Base-by-base conservation (phyloP, 2,888 invertebrate species). In the Oscheius sp. region DNA sequence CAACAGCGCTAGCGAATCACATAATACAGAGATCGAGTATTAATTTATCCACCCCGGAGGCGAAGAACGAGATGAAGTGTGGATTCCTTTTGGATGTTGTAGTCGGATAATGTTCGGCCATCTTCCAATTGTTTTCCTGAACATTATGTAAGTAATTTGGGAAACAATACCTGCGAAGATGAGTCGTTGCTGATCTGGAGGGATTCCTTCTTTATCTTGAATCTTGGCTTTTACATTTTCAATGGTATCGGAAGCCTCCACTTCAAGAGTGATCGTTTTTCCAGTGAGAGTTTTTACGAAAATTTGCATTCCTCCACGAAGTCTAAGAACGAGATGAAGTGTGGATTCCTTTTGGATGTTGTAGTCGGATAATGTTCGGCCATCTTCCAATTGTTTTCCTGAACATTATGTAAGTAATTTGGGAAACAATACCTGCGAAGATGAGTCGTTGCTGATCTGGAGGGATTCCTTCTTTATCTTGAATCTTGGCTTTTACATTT, bases 271-370 rank as follows among this genome's bases (percentile, higher is more conserved):
- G 32, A 54, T 54, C 2, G 94, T 94, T 88, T 94, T 94, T 84
- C 94, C 94, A 85, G 93, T 93, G 51, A 94, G 90, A 12, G 75
- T 75, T 89, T 94, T 94, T 12, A 41, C 41, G 41, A 41, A 41
- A 12, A 41, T 41, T 20, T 41, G 41, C 41, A 41, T 41, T 3
- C 41, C 41, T 12, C 41, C 41, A 12, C 41, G 41, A 12, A 41
- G 41, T 6, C 41, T 14, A 12, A 41, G 41, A 3, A 41, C 41
- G n/a, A 41, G 20, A 20, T 41, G 41, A 12, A 41, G 41, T 4
- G 41, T 41, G 41, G 41, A 41, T 41, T 41, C 41, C 41, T 41
- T 41, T 20, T 41, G 41, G 41, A 41, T 41, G 41, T 41, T 41
- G 12, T 41, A 41, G 20, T 41, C 41, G 12, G 41, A 41, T 3